phyloP scores from a whole-genome alignment of 2,113 vertebrate species.

The Potamarius usumacintae region DNA sequence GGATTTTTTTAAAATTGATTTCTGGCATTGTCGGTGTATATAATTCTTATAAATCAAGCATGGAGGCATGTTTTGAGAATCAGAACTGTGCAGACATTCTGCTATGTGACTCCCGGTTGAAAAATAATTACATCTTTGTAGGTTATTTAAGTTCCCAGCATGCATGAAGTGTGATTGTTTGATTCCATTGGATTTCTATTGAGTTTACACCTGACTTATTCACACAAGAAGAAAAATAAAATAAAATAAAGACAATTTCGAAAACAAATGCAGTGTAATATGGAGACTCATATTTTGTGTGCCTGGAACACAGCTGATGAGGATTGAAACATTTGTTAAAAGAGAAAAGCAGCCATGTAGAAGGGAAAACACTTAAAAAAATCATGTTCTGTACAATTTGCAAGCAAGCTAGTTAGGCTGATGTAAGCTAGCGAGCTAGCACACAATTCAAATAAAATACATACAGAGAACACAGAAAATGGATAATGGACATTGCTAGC shows the following conservation, averaged over 20 bases:
- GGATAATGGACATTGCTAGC: not conserved
- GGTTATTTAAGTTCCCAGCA: not conserved
- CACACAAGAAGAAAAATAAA: not conserved
- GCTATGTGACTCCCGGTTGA: not conserved
- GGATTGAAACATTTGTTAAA: no score
- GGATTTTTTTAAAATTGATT: not conserved
- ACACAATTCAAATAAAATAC: not conserved
- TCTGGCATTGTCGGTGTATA: not conserved
- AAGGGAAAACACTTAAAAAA: not conserved
- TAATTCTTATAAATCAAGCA: not conserved
- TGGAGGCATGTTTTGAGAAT: not conserved
- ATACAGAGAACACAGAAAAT: not conserved
- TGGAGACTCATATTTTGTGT: not conserved
- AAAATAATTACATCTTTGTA: not conserved
- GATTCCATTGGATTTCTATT: not conserved
- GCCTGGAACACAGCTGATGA: not conserved
- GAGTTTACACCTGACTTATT: not conserved
- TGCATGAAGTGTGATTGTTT: not conserved
- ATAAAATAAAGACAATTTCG: not conserved
- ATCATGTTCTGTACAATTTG: not conserved
- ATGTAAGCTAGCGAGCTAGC: not conserved
- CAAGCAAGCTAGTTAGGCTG: not conserved
- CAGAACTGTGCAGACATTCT: not conserved
- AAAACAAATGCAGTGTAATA: not conserved
- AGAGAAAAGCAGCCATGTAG: not conserved